A percentile compares a stretch with the other conserved stretches of the same genome.
These are phyloP conservation scores for Dinothrombium tinctorium DNA, from an alignment of 1,140 invertebrate genomes.

Conservation along the genomic window DNA sequence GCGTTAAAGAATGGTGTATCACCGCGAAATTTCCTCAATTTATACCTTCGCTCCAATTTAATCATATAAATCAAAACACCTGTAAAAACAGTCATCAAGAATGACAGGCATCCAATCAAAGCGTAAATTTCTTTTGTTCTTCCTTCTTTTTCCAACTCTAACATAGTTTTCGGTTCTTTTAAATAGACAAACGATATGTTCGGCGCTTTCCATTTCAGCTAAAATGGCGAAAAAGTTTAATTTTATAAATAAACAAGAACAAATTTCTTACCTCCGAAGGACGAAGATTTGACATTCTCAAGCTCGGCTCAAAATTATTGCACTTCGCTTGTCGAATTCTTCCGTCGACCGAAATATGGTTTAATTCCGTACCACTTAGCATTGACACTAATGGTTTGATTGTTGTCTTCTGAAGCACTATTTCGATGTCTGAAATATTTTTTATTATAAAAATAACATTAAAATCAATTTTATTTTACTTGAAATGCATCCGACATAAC, in stretches of 20 bases:
- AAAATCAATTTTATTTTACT: conserved; percentile 31
- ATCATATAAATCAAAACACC: conserved; percentile 11
- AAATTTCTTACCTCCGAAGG: no score
- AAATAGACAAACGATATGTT: not conserved
- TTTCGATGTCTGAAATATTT: not conserved
- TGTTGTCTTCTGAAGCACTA: not conserved
- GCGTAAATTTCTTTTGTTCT: not conserved
- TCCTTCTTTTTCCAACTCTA: not conserved
- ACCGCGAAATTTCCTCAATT: conserved; percentile 8
- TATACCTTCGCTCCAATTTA: conserved; percentile 7
- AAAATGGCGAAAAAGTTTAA: not conserved
- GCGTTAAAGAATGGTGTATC: conserved; percentile 14
- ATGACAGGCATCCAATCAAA: not conserved
- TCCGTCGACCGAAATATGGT: not conserved
- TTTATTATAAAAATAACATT: not conserved
- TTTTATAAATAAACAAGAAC: not conserved
- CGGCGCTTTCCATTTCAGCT: not conserved
- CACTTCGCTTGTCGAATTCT: not conserved
- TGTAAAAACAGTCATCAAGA: conserved; percentile 11
- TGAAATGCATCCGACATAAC: conserved; percentile 64
- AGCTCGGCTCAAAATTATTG: no score
- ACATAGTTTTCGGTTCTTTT: not conserved
- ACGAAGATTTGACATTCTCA: no score
- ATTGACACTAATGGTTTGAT: conserved; percentile 2
- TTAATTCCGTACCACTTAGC: not conserved